phyloP scores from a whole-genome alignment of 2,888 invertebrate species.

The Crematogaster levior region DNA sequence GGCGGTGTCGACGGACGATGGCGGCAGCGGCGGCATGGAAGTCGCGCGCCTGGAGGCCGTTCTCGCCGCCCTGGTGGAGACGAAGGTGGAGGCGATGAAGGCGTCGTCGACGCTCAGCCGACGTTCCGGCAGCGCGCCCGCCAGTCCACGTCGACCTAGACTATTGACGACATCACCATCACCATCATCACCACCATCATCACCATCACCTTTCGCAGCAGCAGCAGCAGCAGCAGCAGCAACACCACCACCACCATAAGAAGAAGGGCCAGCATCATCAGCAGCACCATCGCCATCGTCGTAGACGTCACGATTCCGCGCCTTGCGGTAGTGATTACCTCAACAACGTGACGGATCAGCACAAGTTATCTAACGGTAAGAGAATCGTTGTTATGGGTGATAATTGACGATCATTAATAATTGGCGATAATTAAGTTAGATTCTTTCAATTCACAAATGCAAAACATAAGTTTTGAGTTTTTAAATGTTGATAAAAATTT shows the following conservation, averaged over 20 bases:
- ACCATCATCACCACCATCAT: slow-evolving; percentile 70
- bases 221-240: slow-evolving; percentile 70
- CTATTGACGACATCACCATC: slow-evolving; percentile 83
- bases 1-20: slow-evolving; percentile 90
- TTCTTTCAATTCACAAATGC: neutral
- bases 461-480: neutral
- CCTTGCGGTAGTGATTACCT: slow-evolving; percentile 80
- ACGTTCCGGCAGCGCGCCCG: slow-evolving; percentile 86
- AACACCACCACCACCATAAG: slow-evolving; percentile 64
- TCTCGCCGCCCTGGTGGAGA: slow-evolving; percentile 90
- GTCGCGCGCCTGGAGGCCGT: slow-evolving; percentile 90
- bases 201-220: slow-evolving; percentile 66
- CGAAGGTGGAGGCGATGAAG: slow-evolving; percentile 89
- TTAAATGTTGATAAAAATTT: neutral
- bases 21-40: slow-evolving; percentile 85
- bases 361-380: slow-evolving; percentile 74
- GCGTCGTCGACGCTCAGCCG: slow-evolving; percentile 85
- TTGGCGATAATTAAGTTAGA: neutral
- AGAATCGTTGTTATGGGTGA: neutral
- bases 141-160: slow-evolving; percentile 85
- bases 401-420: no score
- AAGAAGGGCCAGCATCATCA: slow-evolving; percentile 71
- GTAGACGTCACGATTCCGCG: slow-evolving; percentile 82
- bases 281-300: slow-evolving; percentile 75
- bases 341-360: slow-evolving; percentile 71